phyloP scores from a whole-genome alignment of 2,888 invertebrate genomes.

The Microplitis deprimator region DNA sequence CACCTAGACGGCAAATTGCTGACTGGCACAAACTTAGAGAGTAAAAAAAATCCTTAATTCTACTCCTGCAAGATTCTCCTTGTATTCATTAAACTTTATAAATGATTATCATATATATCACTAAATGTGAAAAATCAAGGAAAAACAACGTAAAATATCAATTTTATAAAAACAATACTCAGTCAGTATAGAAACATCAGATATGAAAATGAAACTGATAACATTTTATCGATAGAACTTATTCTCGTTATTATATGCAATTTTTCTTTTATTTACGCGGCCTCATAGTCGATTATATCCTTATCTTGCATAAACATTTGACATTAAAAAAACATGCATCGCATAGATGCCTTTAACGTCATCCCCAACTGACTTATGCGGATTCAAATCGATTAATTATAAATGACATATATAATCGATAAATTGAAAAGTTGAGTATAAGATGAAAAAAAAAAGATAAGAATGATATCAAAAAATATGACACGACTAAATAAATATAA shows the following conservation, averaged over 20 bases:
- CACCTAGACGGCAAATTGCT: conserved; percentile 97
- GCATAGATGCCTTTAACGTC: not conserved
- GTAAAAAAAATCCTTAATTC: conserved; percentile 71
- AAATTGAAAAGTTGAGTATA: not conserved
- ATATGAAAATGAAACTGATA: not conserved
- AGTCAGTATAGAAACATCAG: conserved; percentile 3
- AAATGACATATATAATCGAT: too few species aligned
- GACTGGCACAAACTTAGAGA: conserved; percentile 99
- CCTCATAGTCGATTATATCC: conserved; percentile 9
- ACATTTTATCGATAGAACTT: not conserved
- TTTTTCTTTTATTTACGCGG: not conserved
- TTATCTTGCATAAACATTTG: not conserved
- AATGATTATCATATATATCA: conserved; percentile 40
- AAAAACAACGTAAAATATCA: conserved; percentile 44
- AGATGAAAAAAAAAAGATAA: not conserved
- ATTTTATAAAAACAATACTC: conserved; percentile 57
- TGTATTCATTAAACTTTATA: conserved; percentile 36
- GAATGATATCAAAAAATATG: not conserved
- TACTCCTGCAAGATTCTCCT: conserved; percentile 46
- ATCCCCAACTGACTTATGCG: not conserved
- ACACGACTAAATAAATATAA: too few species aligned
- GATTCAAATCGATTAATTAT: too few species aligned
- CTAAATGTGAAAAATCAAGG: conserved; percentile 2
- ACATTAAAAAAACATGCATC: conserved; percentile 1
- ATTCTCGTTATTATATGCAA: not conserved